Evolutionary conservation across 2,888 invertebrate genomes (phyloP).

Genomic region (Erynnis tages): DNA sequence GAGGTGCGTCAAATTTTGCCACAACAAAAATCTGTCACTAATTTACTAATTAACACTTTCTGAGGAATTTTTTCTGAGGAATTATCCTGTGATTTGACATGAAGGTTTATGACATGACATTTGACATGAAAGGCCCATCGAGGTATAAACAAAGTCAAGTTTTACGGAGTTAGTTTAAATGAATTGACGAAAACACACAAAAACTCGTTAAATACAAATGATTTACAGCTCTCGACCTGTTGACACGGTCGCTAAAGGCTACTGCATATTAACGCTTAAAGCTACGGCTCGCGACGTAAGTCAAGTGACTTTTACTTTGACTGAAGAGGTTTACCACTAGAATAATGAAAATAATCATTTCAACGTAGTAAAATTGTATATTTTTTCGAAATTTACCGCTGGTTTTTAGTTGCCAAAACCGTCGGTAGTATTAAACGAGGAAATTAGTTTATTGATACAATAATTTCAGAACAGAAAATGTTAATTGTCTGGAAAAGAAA

Average conservation of each 20-base stretch:
- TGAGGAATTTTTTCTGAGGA: too few species aligned
- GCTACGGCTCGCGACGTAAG: neutral
- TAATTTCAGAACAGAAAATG: neutral
- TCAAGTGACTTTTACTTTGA: neutral
- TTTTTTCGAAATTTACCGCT: neutral
- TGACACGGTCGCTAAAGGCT: conserved; percentile 12
- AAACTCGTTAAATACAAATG: conserved; percentile 16
- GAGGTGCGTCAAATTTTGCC: too few species aligned
- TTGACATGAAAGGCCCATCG: too few species aligned
- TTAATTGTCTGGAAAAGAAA: conserved; percentile 4
- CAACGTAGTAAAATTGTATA: neutral
- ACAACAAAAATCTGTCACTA: too few species aligned
- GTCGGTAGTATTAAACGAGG: too few species aligned
- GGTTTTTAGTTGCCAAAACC: too few species aligned
- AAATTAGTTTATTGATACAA: too few species aligned
- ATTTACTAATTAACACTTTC: too few species aligned
- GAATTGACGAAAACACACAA: conserved; percentile 7
- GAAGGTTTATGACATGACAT: too few species aligned
- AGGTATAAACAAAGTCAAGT: neutral
- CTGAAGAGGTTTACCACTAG: neutral
- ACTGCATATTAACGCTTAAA: neutral
- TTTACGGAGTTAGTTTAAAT: neutral
- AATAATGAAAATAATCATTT: neutral
- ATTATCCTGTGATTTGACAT: too few species aligned
- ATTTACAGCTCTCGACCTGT: conserved; percentile 23